Evolutionary conservation across 1,140 invertebrate genomes (phyloP).

Genomic region (Drosophila teissieri): DNA sequence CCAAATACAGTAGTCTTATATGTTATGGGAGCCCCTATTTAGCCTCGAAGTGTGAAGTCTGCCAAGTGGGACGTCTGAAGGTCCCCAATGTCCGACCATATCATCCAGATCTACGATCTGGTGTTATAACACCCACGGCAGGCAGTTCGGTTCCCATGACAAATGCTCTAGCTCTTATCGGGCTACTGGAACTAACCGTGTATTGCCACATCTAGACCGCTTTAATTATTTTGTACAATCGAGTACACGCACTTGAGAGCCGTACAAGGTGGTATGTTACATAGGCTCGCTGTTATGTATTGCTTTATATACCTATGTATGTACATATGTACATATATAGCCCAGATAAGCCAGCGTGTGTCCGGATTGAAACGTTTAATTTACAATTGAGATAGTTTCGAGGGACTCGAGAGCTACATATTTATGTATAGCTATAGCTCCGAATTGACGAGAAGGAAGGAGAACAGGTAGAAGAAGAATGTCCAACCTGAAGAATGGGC

Average conservation of each 20-base stretch:
- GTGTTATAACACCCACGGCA: slow-evolving; percentile 19
- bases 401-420: background rate
- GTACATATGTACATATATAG: background rate
- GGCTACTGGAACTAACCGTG: slow-evolving; percentile 13
- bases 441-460: slow-evolving; percentile 27
- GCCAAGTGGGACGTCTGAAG: slow-evolving; percentile 21
- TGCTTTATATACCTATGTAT: background rate
- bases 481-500: slow-evolving; percentile 18
- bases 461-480: slow-evolving; percentile 36
- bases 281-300: background rate
- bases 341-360: slow-evolving; percentile 24
- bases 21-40: background rate
- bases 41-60: background rate
- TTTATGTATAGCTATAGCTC: background rate
- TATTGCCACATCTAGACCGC: slow-evolving; percentile 28
- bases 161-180: slow-evolving; percentile 25
- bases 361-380: slow-evolving; percentile 39
- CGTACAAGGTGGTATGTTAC: background rate
- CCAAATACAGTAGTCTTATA: too few species aligned
- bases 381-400: slow-evolving; percentile 49
- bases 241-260: slow-evolving; percentile 24
- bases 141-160: background rate
- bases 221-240: slow-evolving; percentile 49
- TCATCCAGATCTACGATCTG: slow-evolving; percentile 17
- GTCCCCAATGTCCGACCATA: slow-evolving; percentile 22